Conservation (phyloP, 2,888 invertebrate genomes). For the Drosophila histrio region DNA sequence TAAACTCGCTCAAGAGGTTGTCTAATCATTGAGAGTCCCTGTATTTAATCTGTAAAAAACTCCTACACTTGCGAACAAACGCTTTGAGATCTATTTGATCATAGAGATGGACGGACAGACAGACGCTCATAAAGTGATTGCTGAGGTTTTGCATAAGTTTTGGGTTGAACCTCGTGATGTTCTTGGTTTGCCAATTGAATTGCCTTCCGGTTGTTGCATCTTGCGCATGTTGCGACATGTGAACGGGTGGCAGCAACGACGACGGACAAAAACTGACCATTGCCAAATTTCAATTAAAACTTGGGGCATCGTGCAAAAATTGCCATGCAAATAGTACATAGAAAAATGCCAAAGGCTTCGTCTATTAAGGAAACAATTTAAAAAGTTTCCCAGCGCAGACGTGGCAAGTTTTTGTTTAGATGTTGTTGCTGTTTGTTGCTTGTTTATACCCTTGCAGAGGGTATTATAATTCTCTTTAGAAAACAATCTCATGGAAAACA, state of each 20-base stretch:
- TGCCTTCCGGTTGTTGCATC: slow-evolving; percentile 12
- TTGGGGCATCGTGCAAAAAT: slow-evolving; percentile 33
- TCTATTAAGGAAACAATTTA: slow-evolving; percentile 48
- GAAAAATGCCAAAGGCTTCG: slow-evolving; percentile 27
- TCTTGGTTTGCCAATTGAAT: neutral
- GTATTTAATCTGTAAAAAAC: too few species aligned
- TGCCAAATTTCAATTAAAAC: slow-evolving; percentile 72
- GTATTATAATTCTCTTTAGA: too few species aligned
- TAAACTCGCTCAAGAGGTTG: too few species aligned
- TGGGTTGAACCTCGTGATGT: neutral
- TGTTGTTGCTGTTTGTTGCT: slow-evolving; percentile 5
- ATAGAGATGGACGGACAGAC: too few species aligned
- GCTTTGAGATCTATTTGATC: too few species aligned
- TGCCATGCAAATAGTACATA: slow-evolving; percentile 19
- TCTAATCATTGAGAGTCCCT: too few species aligned
- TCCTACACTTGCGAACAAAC: too few species aligned
- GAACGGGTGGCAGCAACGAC: neutral
- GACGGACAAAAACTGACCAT: slow-evolving; percentile 21
- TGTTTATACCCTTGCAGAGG: too few species aligned
- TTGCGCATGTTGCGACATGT: slow-evolving; percentile 30
- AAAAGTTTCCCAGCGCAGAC: slow-evolving; percentile 46
- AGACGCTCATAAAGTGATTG: too few species aligned
- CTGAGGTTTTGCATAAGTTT: neutral
- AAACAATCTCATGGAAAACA: too few species aligned
- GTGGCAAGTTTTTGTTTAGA: slow-evolving; percentile 47